These are phyloP conservation scores for Xenops minutus DNA, from an alignment of 2,797 vertebrate species.

Conservation along the genomic window DNA sequence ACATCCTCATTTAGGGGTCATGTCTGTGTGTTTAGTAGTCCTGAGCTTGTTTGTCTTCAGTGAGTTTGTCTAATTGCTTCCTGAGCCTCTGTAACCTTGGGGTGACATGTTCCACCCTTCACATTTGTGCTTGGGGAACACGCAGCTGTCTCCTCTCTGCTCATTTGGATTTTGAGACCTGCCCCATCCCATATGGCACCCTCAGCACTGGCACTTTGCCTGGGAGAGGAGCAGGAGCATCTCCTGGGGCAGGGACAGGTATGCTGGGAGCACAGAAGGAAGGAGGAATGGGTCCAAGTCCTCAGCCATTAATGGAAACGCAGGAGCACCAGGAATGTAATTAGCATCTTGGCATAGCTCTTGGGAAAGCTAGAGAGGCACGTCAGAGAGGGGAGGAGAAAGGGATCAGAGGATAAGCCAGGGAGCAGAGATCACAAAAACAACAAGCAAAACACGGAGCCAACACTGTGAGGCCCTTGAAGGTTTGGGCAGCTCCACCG, in stretches of 20 bases:
- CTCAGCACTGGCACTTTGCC: background rate
- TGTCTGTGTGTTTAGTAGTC: background rate
- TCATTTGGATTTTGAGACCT: background rate
- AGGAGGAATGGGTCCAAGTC: background rate
- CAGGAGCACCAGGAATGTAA: background rate
- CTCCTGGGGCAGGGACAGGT: background rate
- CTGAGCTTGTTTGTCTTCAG: background rate
- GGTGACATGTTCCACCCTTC: background rate
- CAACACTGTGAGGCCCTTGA: background rate
- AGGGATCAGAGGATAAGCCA: slow-evolving; percentile 1
- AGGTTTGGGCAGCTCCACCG: background rate
- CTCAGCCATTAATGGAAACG: slow-evolving; percentile 16
- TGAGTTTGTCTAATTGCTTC: background rate
- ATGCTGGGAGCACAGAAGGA: background rate
- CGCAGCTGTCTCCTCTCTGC: background rate
- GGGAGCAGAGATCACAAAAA: slow-evolving; percentile 32
- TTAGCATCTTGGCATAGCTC: slow-evolving; percentile 5
- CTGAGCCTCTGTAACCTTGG: background rate
- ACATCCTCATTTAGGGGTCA: background rate
- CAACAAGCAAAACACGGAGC: background rate
- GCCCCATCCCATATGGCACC: background rate
- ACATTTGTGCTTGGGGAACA: background rate
- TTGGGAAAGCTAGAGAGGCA: slow-evolving; percentile 45
- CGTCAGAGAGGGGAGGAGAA: slow-evolving; percentile 16
- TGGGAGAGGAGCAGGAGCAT: background rate